Evolutionary conservation across 1,140 invertebrate species (phyloP).

Genomic region (Mizuhopecten yessoensis): DNA sequence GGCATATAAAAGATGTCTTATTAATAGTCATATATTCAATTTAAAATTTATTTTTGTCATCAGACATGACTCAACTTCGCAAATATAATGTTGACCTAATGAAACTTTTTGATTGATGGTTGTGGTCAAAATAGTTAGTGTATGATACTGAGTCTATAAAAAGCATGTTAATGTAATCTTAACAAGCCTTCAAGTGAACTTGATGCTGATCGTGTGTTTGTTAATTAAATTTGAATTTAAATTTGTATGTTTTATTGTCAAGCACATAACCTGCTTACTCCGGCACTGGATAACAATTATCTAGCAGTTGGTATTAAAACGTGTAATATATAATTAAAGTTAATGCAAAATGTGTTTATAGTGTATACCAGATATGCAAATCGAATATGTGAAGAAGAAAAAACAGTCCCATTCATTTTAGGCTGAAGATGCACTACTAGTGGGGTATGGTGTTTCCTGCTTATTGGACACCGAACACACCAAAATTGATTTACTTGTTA

Average conservation of each 20-base stretch:
- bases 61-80: background rate
- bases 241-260: background rate
- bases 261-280: background rate
- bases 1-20: too few species aligned
- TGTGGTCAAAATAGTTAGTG: background rate
- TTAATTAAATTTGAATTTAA: constrained; percentile 21
- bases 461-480: too few species aligned
- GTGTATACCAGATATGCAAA: background rate
- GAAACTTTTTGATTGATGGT: background rate
- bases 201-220: background rate
- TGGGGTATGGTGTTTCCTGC: too few species aligned
- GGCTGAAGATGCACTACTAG: too few species aligned
- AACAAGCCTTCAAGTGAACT: background rate
- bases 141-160: background rate
- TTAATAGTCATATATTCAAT: constrained; percentile 4
- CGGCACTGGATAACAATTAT: background rate
- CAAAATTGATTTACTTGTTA: too few species aligned
- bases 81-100: background rate
- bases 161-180: background rate
- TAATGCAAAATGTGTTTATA: background rate
- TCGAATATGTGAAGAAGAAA: background rate
- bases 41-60: background rate
- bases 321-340: background rate
- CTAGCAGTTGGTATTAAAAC: background rate
- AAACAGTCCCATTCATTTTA: too few species aligned